phyloP scores from a whole-genome alignment of 2,797 vertebrate genomes.

The Lepilemur septentrionalis region DNA sequence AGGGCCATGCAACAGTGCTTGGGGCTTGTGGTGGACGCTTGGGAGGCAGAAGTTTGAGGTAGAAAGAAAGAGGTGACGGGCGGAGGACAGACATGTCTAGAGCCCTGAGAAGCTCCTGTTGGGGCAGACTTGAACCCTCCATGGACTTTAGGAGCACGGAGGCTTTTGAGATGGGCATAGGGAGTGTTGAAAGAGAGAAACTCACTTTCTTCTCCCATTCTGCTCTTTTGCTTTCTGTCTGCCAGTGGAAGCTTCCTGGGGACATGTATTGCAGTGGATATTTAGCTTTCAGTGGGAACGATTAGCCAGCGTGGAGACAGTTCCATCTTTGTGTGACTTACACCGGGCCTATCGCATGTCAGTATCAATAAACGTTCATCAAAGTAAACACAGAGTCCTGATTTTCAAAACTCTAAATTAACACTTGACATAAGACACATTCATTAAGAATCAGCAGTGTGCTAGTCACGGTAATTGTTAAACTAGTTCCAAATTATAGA shows the following conservation, averaged over 20 bases:
- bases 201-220: background rate
- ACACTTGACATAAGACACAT: background rate
- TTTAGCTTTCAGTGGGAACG: background rate
- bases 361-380: background rate
- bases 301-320: rapidly evolving
- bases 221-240: background rate
- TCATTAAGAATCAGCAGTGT: background rate
- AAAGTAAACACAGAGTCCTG: background rate
- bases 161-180: rapidly evolving
- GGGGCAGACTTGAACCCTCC: background rate
- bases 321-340: background rate
- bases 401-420: background rate
- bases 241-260: background rate
- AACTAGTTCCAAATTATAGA: background rate
- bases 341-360: rapidly evolving
- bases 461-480: background rate
- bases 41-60: no score
- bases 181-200: background rate
- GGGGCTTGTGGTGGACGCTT: rapidly evolving
- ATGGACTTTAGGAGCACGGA: rapidly evolving
- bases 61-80: rapidly evolving
- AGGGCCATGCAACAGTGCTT: rapidly evolving
- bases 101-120: rapidly evolving
- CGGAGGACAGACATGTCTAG: background rate
- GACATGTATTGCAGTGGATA: rapidly evolving